phyloP scores from a whole-genome alignment of 1,140 invertebrate species.

The Zaprionus gabonicus region DNA sequence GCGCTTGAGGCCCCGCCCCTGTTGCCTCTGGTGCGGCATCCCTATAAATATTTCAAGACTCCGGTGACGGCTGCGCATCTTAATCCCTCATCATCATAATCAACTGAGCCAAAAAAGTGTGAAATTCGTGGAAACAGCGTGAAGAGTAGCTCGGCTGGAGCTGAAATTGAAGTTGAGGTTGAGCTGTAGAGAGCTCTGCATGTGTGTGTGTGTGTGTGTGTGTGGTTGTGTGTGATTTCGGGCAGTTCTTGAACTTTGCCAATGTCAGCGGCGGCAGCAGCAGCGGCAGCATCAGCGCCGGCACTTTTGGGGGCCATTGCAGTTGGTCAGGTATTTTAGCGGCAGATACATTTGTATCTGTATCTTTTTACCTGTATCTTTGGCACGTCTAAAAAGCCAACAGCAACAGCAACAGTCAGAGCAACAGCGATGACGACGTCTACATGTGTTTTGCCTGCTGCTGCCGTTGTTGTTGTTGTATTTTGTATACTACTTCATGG shows the following conservation, averaged over 20 bases:
- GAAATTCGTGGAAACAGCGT: constrained; percentile 72
- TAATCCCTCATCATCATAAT: constrained; percentile 79
- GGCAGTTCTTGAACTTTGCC: constrained; percentile 62
- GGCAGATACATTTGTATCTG: constrained; percentile 72
- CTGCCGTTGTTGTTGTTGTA: constrained; percentile 41
- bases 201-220: constrained; percentile 21
- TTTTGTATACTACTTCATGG: constrained; percentile 68
- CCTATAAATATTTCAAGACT: constrained; percentile 38
- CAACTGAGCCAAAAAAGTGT: constrained; percentile 58
- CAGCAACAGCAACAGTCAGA: constrained; percentile 15
- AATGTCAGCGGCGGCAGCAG: constrained; percentile 42
- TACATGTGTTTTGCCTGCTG: constrained; percentile 66
- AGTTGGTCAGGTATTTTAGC: constrained; percentile 54
- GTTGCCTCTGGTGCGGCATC: constrained; percentile 8
- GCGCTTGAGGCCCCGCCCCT: constrained; percentile 18
- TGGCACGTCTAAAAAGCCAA: constrained; percentile 60
- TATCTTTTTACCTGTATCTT: constrained; percentile 81
- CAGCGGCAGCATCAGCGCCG: constrained; percentile 6
- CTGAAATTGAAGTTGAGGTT: background rate
- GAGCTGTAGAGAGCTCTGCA: background rate
- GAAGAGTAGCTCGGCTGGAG: constrained; percentile 33
- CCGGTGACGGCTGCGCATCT: constrained; percentile 41
- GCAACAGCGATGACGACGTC: constrained; percentile 55
- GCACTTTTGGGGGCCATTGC: constrained; percentile 64
- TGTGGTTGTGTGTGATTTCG: constrained; percentile 37